A percentile compares a stretch with the other conserved stretches of the same genome.
These are phyloP conservation scores for Neodontobutis hainanensis DNA, from an alignment of 2,113 vertebrate genomes.

Conservation along the genomic window DNA sequence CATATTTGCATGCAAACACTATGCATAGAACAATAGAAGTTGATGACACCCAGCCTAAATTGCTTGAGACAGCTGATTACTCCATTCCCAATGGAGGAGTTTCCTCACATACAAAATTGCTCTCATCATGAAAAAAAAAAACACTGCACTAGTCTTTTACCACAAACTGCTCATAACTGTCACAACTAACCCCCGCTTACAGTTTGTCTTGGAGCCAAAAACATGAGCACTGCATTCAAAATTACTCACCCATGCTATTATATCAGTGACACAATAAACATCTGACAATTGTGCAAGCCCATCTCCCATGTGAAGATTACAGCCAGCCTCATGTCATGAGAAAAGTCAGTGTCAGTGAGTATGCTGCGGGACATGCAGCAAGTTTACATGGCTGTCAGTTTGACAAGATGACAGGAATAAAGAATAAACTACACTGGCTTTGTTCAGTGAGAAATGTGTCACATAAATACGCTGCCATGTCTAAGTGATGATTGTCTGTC, in stretches of 20 bases:
- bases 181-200: not conserved
- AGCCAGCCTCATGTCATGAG: conserved; percentile 6
- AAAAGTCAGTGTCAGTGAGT: conserved; percentile 18
- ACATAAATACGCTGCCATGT: conserved; percentile 12
- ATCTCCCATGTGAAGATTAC: not conserved
- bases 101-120: conserved; percentile 15
- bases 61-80: conserved; percentile 6
- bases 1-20: conserved; percentile 26
- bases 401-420: conserved; percentile 38
- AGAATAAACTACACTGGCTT: conserved; percentile 26
- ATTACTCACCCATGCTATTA: not conserved
- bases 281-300: not conserved
- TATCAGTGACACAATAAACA: not conserved
- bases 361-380: conserved; percentile 9
- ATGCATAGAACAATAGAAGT: conserved; percentile 16
- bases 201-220: not conserved
- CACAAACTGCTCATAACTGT: not conserved
- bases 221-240: not conserved
- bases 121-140: conserved; percentile 10
- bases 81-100: not conserved
- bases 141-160: not conserved
- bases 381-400: conserved; percentile 30
- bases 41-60: conserved; percentile 28
- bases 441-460: conserved; percentile 38
- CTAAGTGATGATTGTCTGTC: conserved; percentile 13